phyloP scores from a whole-genome alignment of 2,113 vertebrate species.

The Podarcis raffonei region DNA sequence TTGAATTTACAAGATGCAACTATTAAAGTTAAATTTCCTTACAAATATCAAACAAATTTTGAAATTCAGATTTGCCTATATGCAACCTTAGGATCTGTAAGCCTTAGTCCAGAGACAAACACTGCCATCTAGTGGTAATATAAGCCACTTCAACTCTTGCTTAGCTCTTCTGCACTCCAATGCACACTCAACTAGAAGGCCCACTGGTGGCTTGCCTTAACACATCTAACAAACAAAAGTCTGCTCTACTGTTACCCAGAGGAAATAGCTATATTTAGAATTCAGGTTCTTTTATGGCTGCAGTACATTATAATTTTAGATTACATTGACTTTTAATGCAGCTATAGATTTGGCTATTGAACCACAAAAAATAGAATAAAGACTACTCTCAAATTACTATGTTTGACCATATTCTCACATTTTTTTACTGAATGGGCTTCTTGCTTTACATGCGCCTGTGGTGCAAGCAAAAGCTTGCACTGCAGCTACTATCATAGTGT shows the following conservation, averaged over 20 bases:
- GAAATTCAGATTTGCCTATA: neutral
- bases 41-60: neutral
- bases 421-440: neutral
- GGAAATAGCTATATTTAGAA: neutral
- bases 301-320: neutral
- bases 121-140: neutral
- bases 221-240: neutral
- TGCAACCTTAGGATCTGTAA: neutral
- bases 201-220: neutral
- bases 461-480: neutral
- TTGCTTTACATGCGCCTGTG: neutral
- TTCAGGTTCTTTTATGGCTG: too few relatives aligned
- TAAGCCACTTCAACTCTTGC: neutral
- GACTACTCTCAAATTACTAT: neutral
- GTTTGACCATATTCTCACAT: neutral
- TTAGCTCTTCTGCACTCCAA: neutral
- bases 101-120: neutral
- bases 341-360: neutral
- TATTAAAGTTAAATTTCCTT: neutral
- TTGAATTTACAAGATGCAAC: neutral
- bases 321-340: neutral
- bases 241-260: neutral
- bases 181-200: neutral
- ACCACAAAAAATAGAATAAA: neutral
- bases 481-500: too few relatives aligned